Conservation (phyloP, 30 jellyfish, hydroid and myxozoan species). For the Pelagia noctiluca region DNA sequence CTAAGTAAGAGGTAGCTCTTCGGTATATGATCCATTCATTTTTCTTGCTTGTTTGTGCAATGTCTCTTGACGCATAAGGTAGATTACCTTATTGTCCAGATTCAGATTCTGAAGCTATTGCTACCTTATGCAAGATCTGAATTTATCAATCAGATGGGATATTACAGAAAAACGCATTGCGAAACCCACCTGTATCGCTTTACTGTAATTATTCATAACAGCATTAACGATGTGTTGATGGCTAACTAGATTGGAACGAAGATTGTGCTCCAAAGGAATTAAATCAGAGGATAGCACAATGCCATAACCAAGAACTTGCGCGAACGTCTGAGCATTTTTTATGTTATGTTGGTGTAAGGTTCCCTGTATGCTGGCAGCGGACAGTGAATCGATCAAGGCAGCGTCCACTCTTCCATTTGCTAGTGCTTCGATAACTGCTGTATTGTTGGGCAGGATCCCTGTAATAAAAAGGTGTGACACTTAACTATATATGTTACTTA, state of each 20-base stretch:
- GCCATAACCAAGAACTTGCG: neutral
- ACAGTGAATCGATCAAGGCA: neutral
- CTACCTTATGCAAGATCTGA: too few relatives aligned
- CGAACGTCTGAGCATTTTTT: neutral
- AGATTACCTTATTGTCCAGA: neutral
- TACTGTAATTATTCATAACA: neutral
- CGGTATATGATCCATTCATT: too few relatives aligned
- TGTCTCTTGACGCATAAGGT: neutral
- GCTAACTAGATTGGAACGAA: neutral
- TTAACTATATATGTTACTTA: too few relatives aligned
- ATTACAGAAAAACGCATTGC: neutral
- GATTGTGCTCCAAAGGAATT: neutral
- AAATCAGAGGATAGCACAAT: neutral
- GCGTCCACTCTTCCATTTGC: neutral
- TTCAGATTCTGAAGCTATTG: neutral
- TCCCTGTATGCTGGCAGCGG: neutral
- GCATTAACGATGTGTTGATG: neutral
- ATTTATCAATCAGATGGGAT: neutral
- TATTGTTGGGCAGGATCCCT: neutral
- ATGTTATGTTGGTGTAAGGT: neutral
- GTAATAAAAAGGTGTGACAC: too few relatives aligned
- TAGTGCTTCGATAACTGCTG: neutral
- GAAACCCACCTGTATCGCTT: neutral
- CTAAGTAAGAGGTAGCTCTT: too few relatives aligned
- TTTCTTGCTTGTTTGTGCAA: too few relatives aligned